phyloP scores from a whole-genome alignment of 2,888 invertebrate species.

The Balanococcus diminutus region DNA sequence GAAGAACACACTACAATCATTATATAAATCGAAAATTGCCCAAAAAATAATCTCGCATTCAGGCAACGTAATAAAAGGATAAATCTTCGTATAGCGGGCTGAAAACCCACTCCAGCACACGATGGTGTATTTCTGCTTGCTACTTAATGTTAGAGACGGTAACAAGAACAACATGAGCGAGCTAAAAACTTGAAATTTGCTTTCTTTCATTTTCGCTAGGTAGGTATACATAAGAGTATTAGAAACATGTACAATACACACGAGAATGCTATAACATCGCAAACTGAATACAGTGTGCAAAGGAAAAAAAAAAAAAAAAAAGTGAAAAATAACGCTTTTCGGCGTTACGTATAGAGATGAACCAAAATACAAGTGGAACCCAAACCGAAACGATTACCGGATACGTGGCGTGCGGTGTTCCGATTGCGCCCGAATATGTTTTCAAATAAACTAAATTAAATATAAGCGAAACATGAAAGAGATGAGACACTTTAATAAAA shows the following conservation, averaged over 20 bases:
- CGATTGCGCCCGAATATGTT: not conserved
- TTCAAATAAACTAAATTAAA: conserved; percentile 19
- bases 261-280: not conserved
- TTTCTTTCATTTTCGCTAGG: too few relatives aligned
- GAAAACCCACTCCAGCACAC: too few relatives aligned
- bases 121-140: too few relatives aligned
- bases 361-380: not conserved
- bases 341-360: not conserved
- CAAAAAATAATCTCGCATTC: not conserved
- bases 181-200: too few relatives aligned
- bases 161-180: too few relatives aligned
- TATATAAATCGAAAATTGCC: not conserved
- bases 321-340: not conserved
- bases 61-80: not conserved
- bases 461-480: conserved; percentile 1
- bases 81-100: conserved; percentile 8
- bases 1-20: not conserved
- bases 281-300: not conserved
- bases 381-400: not conserved
- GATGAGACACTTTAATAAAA: conserved; percentile 7
- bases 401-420: too few relatives aligned
- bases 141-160: not conserved
- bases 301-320: not conserved
- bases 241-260: not conserved
- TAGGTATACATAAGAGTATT: too few relatives aligned